Evolutionary conservation across 1,140 invertebrate genomes (phyloP), one percentile per base, ranked within the genome.

Genomic region (Maniola jurtina): DNA sequence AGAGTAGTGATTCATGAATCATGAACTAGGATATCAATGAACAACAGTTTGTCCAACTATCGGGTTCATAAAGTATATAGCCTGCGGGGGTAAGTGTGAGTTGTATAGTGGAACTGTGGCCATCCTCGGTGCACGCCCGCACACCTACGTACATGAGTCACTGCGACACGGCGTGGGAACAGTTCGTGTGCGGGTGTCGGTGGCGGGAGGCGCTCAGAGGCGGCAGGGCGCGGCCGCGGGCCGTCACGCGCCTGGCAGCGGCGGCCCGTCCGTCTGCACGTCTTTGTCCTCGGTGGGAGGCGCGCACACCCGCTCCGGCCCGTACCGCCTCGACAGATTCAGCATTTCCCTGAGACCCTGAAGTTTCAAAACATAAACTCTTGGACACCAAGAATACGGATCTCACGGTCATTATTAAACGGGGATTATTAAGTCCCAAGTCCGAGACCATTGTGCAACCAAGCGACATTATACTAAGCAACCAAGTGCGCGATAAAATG

Each of bases 301-400:
- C 33, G 73, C 76, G 5, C 72, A 73, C 5, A 84, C 76, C 52
- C 87, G 78, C 55, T 91, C 88, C 11, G 94, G 94, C 3, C 94
- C 94, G 71, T 92, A 93, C 81, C 93, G 92, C 66, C 91, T 91
- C 8, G 94, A 94, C 38, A 95, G 93, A 81, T 94, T 92, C 60
- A 96, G 76, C 76, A 95, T 90, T 85, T 95, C 94, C 61, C 95
- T 89, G 65, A 96, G 83, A 40, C 94, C 94, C 93, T 95, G 88
- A 36, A 80, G 73, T 62, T 45, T 15, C 3, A n/a, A 52, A 52
- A 16, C 25, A 52, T 1, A 7, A 1, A 52, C 15, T 52, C 7
- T 52, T 52, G 15, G 25, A 25, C 1, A 25, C 25, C 25, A 2
- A n/a, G n/a, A n/a, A 25, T 25, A 25, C 1, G 25, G 25, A 25